A percentile compares a stretch with the other conserved stretches of the same genome.
Conservation (phyloP, 2,113 vertebrate genomes). For the Mionectes macconnelli region DNA sequence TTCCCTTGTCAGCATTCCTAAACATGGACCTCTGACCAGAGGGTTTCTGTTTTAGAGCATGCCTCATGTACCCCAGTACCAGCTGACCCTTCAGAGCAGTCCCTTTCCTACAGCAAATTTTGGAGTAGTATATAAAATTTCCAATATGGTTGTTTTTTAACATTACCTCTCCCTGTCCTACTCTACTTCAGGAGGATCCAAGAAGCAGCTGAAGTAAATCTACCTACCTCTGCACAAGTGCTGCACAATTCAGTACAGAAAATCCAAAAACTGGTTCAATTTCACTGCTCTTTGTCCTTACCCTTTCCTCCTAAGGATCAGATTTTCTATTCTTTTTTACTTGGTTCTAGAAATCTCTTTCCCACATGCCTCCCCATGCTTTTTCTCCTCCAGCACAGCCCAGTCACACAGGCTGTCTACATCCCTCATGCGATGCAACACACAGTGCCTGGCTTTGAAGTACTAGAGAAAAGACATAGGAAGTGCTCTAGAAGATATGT, state of each 20-base stretch:
- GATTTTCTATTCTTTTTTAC: not conserved
- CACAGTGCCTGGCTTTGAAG: not conserved
- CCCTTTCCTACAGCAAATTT: not conserved
- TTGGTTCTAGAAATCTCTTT: not conserved
- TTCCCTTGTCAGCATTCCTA: not conserved
- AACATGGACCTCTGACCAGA: not conserved
- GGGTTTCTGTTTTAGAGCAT: not conserved
- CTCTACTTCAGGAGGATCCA: not conserved
- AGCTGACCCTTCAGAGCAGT: not conserved
- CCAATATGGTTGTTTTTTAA: not conserved
- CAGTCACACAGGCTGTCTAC: not conserved
- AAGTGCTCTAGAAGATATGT: not conserved
- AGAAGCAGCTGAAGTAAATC: not conserved
- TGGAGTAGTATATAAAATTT: not conserved
- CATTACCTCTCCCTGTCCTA: not conserved
- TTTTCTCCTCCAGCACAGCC: not conserved
- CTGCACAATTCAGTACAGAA: not conserved
- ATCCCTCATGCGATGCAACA: not conserved
- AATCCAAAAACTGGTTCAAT: fast-evolving
- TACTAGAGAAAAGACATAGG: not conserved
- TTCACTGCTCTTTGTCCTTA: not conserved
- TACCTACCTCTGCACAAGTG: not conserved
- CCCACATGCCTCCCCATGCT: not conserved
- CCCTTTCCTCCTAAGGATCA: not conserved
- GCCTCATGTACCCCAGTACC: not conserved